Conservation (phyloP, 2,797 vertebrate species). For the Aldrovandia affinis region DNA sequence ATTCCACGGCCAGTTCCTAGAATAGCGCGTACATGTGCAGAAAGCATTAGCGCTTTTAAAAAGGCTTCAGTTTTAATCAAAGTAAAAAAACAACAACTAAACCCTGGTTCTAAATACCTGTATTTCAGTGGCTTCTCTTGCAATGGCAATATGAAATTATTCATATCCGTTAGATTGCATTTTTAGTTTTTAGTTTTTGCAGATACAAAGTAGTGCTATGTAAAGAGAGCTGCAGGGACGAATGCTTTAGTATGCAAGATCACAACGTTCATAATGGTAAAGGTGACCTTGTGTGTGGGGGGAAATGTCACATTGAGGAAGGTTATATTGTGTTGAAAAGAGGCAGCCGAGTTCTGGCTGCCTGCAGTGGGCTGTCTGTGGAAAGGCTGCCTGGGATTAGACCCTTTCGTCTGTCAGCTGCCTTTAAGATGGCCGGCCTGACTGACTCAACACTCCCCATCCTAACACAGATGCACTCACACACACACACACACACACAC, state of each 20-base stretch:
- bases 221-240: no score
- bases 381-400: background rate
- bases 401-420: background rate
- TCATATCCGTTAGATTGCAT: background rate
- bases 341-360: background rate
- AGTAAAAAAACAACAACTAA: no score
- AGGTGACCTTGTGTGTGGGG: background rate
- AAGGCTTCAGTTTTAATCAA: no score
- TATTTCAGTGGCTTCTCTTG: background rate
- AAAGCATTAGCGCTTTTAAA: background rate
- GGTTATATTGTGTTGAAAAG: background rate
- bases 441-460: constrained; percentile 15
- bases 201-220: background rate
- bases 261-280: background rate
- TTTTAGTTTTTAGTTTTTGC: no score
- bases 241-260: background rate
- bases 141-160: background rate
- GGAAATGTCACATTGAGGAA: constrained; percentile 6
- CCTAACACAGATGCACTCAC: background rate
- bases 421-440: constrained; percentile 67
- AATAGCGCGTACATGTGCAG: background rate
- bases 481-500: background rate
- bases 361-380: background rate
- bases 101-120: background rate
- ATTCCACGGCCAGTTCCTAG: background rate